These are phyloP conservation scores for Cherax destructor DNA, from an alignment of 1,140 invertebrate species.

Conservation along the genomic window DNA sequence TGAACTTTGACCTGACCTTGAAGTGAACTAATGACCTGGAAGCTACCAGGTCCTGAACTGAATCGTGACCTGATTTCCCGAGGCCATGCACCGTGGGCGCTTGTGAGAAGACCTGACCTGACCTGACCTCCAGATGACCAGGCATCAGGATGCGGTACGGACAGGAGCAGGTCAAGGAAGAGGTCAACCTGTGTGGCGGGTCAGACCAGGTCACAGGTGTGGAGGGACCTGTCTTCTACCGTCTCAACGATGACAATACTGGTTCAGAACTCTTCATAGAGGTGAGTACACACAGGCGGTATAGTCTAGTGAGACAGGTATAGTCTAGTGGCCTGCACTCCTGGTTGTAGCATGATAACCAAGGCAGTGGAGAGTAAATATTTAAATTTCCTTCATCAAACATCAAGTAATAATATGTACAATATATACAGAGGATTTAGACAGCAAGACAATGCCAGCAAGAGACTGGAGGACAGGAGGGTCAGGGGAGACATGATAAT, in stretches of 20 bases:
- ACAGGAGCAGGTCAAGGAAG: not conserved
- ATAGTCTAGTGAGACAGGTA: too few relatives aligned
- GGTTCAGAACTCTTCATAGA: slow-evolving; percentile 85
- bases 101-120: not conserved
- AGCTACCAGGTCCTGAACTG: not conserved
- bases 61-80: not conserved
- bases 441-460: too few relatives aligned
- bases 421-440: too few relatives aligned
- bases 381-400: too few relatives aligned
- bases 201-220: slow-evolving; percentile 28
- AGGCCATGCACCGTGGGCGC: not conserved
- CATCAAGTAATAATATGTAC: too few relatives aligned
- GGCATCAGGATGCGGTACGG: slow-evolving; percentile 1
- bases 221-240: slow-evolving; percentile 84
- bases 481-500: too few relatives aligned
- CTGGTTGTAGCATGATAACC: too few relatives aligned
- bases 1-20: not conserved
- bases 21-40: not conserved
- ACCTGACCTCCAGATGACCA: not conserved
- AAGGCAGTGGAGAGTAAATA: too few relatives aligned
- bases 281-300: slow-evolving; percentile 75
- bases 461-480: too few relatives aligned
- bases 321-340: too few relatives aligned
- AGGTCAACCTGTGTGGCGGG: not conserved
- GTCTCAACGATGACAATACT: slow-evolving; percentile 84